These are phyloP conservation scores for Saccostrea echinata DNA, from an alignment of 1,140 invertebrate genomes.

Conservation along the genomic window DNA sequence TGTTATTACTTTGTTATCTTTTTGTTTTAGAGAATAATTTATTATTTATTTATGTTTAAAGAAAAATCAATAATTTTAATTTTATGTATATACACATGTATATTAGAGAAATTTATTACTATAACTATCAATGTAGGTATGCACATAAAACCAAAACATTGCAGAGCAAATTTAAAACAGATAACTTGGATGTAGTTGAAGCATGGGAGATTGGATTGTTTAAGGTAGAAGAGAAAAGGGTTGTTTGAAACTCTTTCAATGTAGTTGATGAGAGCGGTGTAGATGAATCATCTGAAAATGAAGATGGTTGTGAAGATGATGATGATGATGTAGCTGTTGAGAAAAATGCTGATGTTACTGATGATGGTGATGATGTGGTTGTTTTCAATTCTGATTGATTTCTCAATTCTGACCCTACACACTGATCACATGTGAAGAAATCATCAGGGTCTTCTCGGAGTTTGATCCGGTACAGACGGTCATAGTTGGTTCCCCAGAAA, in stretches of 20 bases:
- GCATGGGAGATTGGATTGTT: neutral
- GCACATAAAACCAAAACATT: neutral
- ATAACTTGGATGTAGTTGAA: neutral
- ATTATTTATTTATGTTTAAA: no score
- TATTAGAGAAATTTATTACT: no score
- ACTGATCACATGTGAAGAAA: conserved; percentile 59
- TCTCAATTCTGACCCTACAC: conserved; percentile 43
- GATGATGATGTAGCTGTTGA: neutral
- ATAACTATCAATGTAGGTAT: no score
- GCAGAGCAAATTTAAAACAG: neutral
- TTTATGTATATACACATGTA: no score
- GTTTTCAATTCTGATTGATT: neutral
- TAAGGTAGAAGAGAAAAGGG: neutral
- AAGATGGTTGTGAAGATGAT: neutral
- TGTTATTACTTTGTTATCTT: no score
- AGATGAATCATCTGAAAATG: no score
- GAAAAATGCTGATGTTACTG: neutral
- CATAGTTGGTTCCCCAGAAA: conserved; percentile 63
- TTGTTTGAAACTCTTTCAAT: neutral
- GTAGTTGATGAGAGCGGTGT: no score
- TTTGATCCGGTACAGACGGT: conserved; percentile 55
- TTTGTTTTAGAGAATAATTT: no score
- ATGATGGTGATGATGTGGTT: neutral
- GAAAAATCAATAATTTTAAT: no score
- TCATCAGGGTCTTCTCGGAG: conserved; percentile 56